phyloP scores from a whole-genome alignment of 1,140 invertebrate genomes.

The Spodoptera litura region DNA sequence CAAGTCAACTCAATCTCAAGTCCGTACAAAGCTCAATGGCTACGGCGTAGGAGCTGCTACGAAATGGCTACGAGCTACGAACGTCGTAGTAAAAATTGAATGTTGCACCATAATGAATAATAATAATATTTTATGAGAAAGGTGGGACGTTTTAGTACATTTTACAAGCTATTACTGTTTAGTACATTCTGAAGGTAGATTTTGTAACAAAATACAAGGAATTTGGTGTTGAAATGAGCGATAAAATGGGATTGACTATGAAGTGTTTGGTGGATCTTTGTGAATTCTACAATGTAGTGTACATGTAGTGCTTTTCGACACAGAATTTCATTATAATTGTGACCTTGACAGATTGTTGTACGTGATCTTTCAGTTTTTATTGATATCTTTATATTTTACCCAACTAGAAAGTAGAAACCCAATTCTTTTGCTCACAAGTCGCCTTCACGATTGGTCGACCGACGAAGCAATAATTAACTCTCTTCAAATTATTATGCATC shows the following conservation, averaged over 20 bases:
- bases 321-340: too few relatives aligned
- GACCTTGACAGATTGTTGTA: too few relatives aligned
- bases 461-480: too few relatives aligned
- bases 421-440: too few relatives aligned
- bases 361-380: too few relatives aligned
- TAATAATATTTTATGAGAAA: constrained; percentile 28
- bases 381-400: too few relatives aligned
- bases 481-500: too few relatives aligned
- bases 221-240: not conserved
- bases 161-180: constrained; percentile 31
- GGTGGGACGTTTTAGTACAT: constrained; percentile 5
- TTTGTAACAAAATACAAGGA: constrained; percentile 9
- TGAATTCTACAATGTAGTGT: not conserved
- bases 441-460: too few relatives aligned
- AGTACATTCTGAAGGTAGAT: constrained; percentile 25
- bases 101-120: constrained; percentile 9
- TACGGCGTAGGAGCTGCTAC: constrained; percentile 33
- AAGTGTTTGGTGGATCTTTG: not conserved
- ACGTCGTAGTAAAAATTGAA: constrained; percentile 32
- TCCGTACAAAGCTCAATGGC: not conserved
- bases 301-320: too few relatives aligned
- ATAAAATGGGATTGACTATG: not conserved
- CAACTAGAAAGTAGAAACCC: too few relatives aligned
- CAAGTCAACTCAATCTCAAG: not conserved
- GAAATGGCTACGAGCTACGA: constrained; percentile 23